A percentile compares a stretch with the other conserved stretches of the same genome.
Conservation (phyloP, 2,888 invertebrate genomes). For the Apodemia mormo region DNA sequence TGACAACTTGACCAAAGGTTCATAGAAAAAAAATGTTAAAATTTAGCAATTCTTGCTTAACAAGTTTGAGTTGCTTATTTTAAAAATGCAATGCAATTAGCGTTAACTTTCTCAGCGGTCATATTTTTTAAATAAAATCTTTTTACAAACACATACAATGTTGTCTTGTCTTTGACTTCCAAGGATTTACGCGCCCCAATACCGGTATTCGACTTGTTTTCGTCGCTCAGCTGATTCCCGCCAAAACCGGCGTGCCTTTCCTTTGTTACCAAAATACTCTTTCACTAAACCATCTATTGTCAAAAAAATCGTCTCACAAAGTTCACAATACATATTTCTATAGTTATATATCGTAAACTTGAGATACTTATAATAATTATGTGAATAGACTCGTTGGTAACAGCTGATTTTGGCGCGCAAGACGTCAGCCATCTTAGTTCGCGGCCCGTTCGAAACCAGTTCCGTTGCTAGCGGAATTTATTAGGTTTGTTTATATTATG, state of each 20-base stretch:
- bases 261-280: slow-evolving; percentile 22
- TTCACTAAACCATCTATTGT: slow-evolving; percentile 31
- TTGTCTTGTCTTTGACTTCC: not conserved
- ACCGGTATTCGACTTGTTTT: slow-evolving; percentile 39
- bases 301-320: slow-evolving; percentile 27
- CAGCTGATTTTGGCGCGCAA: slow-evolving; percentile 44
- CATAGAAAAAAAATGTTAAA: too few relatives aligned
- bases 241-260: slow-evolving; percentile 42
- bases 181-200: slow-evolving; percentile 18
- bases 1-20: too few relatives aligned
- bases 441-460: slow-evolving; percentile 41
- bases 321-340: slow-evolving; percentile 33
- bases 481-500: slow-evolving; percentile 20
- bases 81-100: too few relatives aligned
- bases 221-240: slow-evolving; percentile 47
- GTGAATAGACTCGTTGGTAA: slow-evolving; percentile 25
- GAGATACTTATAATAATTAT: slow-evolving; percentile 3
- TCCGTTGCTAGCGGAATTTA: slow-evolving; percentile 25
- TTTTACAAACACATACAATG: too few relatives aligned
- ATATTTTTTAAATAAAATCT: too few relatives aligned
- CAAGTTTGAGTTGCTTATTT: too few relatives aligned
- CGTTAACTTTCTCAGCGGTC: too few relatives aligned
- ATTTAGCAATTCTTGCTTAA: too few relatives aligned
- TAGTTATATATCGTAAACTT: slow-evolving; percentile 12
- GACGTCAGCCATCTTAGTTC: slow-evolving; percentile 41